Percentiles rank a stretch among this genome's conserved stretches.
Conservation (phyloP, 2,888 invertebrate species). For the Lasioglossum lativentre region DNA sequence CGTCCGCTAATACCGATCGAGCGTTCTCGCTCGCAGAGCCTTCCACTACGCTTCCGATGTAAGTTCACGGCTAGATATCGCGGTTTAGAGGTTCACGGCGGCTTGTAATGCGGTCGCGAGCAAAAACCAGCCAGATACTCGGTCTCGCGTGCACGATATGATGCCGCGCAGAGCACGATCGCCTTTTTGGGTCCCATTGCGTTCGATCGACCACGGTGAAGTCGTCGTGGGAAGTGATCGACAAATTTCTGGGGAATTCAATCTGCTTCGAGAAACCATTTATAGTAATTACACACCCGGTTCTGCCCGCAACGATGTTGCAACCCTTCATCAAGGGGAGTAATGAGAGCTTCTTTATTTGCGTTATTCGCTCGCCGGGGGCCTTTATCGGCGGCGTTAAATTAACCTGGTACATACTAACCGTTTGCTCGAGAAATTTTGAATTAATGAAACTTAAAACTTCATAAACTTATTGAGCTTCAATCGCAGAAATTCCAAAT, state of each 20-base stretch:
- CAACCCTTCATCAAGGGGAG: slow-evolving; percentile 1
- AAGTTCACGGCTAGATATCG: slow-evolving; percentile 43
- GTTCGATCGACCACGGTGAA: neutral
- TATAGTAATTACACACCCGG: neutral
- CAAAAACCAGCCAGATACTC: neutral
- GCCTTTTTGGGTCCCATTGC: slow-evolving; percentile 1
- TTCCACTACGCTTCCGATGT: slow-evolving; percentile 20
- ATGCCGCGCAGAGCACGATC: neutral
- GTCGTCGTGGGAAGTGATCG: neutral
- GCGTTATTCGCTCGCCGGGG: neutral
- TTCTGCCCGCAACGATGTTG: neutral
- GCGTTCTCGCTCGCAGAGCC: slow-evolving; percentile 35
- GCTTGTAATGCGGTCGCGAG: slow-evolving; percentile 12
- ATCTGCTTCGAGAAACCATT: neutral
- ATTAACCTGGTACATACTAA: neutral
- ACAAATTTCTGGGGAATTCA: neutral
- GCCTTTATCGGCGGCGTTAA: neutral
- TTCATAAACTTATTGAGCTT: neutral
- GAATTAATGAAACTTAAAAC: neutral
- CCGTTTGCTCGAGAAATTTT: neutral
- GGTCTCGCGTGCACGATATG: slow-evolving; percentile 9
- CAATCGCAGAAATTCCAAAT: too few species aligned
- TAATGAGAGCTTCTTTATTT: neutral
- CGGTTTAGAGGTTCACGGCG: slow-evolving; percentile 28
- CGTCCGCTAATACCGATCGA: slow-evolving; percentile 51